phyloP scores from a whole-genome alignment of 2,113 vertebrate species.

The Cercocebus atys region DNA sequence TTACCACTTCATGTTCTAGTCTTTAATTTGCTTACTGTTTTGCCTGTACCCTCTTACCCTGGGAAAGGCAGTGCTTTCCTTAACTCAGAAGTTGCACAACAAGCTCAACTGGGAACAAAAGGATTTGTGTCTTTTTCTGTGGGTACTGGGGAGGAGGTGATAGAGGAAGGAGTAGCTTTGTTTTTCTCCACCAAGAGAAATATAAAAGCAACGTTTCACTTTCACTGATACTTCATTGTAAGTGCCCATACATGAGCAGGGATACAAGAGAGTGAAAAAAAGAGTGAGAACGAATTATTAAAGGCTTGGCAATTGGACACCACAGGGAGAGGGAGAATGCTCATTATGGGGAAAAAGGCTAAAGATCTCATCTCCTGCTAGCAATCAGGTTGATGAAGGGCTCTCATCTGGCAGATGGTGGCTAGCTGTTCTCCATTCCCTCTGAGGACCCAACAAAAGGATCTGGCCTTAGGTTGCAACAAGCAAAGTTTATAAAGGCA shows the following conservation, averaged over 20 bases:
- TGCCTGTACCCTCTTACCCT: neutral
- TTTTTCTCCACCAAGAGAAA: constrained; percentile 15
- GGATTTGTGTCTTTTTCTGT: neutral
- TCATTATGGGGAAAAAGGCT: neutral
- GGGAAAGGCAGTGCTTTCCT: neutral
- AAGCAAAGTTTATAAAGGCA: neutral
- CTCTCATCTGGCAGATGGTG: neutral
- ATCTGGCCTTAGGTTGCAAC: neutral
- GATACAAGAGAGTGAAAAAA: neutral
- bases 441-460: constrained; percentile 24
- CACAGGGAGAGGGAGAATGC: neutral
- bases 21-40: neutral
- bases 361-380: neutral
- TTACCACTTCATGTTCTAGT: neutral
- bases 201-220: neutral
- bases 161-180: neutral
- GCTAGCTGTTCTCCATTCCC: neutral
- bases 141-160: neutral
- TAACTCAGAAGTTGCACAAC: neutral
- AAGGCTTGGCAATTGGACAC: neutral
- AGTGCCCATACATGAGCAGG: neutral
- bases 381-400: neutral
- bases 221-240: neutral
- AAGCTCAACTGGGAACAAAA: neutral
- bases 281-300: neutral